phyloP scores from a whole-genome alignment of 1,140 invertebrate species.

The Apis laboriosa region DNA sequence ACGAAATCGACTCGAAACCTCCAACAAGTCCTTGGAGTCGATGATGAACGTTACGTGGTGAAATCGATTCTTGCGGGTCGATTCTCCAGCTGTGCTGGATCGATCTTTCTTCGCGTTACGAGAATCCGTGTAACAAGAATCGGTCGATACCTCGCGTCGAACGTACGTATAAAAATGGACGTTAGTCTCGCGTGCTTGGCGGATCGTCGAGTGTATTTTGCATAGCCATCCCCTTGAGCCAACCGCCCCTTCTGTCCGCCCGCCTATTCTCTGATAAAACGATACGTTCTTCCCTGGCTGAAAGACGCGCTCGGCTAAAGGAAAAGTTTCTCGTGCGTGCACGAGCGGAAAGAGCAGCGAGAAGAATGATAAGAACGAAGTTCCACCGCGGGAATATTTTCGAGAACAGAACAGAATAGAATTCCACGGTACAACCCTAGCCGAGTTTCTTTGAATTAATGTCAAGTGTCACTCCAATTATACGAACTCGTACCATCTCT shows the following conservation, averaged over 20 bases:
- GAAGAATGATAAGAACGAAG: too few species aligned
- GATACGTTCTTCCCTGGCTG: slow-evolving; percentile 48
- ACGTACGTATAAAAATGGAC: slow-evolving; percentile 75
- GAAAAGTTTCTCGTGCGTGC: neutral
- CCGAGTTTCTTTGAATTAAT: neutral
- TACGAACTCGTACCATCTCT: too few species aligned
- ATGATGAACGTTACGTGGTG: neutral
- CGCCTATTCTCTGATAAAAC: slow-evolving; percentile 65
- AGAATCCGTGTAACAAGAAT: slow-evolving; percentile 47
- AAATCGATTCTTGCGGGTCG: slow-evolving; percentile 1
- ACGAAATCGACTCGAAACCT: neutral
- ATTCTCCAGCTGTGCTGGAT: slow-evolving; percentile 8
- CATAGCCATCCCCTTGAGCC: slow-evolving; percentile 57
- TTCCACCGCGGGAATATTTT: neutral
- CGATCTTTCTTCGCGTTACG: slow-evolving; percentile 11
- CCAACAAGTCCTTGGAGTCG: too few species aligned
- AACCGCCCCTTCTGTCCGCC: slow-evolving; percentile 45
- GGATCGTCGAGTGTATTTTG: slow-evolving; percentile 70
- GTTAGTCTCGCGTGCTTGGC: slow-evolving; percentile 71
- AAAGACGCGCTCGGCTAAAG: slow-evolving; percentile 23
- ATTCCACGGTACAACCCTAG: too few species aligned
- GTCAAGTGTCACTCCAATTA: too few species aligned
- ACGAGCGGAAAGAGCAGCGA: neutral
- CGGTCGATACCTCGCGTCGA: slow-evolving; percentile 73
- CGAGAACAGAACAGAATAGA: neutral